phyloP scores from a whole-genome alignment of 2,888 invertebrate genomes.

The Spisula solida region DNA sequence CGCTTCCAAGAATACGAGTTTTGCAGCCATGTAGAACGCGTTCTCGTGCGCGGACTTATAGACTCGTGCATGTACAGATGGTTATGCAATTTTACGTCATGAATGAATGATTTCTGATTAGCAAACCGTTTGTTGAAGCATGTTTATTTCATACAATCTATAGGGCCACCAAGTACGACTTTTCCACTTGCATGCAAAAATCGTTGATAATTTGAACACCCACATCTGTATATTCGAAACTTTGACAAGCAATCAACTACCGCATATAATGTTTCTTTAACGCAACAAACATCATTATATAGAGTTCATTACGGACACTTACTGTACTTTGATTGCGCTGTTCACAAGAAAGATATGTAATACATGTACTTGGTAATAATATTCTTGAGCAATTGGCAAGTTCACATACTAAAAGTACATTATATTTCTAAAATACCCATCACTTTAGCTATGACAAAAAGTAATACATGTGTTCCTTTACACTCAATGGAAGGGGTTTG shows the following conservation, averaged over 20 bases:
- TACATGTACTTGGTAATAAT: no score
- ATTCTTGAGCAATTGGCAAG: no score
- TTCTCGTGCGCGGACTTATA: background rate
- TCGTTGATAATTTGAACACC: background rate
- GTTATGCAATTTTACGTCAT: slow-evolving; percentile 20
- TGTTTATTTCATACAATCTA: slow-evolving; percentile 1
- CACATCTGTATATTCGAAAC: background rate
- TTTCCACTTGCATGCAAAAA: background rate
- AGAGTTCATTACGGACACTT: background rate
- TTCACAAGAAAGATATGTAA: background rate
- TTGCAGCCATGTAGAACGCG: background rate
- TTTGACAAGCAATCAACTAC: background rate
- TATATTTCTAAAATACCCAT: no score
- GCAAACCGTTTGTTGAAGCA: slow-evolving; percentile 11
- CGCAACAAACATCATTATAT: background rate
- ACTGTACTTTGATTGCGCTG: background rate
- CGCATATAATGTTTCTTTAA: background rate
- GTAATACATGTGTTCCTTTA: no score
- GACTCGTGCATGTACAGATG: background rate
- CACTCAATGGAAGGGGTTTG: no score
- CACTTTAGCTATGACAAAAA: no score
- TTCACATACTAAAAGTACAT: no score
- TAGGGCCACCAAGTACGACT: slow-evolving; percentile 24
- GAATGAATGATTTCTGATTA: slow-evolving; percentile 23
- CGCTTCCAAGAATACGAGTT: background rate